phyloP scores from a whole-genome alignment of 2,113 vertebrate genomes.

The Galemys pyrenaicus region DNA sequence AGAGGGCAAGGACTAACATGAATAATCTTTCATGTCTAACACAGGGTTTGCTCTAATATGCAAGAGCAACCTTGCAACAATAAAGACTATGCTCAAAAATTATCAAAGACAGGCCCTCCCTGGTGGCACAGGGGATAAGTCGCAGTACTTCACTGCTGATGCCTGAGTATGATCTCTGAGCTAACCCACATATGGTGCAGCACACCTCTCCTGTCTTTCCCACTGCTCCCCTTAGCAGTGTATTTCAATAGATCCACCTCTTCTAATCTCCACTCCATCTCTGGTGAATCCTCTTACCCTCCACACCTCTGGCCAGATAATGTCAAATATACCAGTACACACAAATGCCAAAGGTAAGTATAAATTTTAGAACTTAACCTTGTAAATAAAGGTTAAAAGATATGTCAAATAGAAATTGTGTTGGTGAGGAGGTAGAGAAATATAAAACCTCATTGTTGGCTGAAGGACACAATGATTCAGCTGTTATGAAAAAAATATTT shows the following conservation, averaged over 20 bases:
- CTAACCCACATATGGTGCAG: too few species aligned
- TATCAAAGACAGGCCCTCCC: background rate
- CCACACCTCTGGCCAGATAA: background rate
- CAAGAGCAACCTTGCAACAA: constrained; percentile 3
- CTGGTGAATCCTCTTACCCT: too few species aligned
- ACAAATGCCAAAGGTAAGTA: background rate
- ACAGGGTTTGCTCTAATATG: background rate
- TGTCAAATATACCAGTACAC: background rate
- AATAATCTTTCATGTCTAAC: background rate
- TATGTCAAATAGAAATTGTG: background rate
- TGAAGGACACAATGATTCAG: background rate
- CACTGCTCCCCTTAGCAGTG: too few species aligned
- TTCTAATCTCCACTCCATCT: too few species aligned
- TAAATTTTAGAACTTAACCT: constrained; percentile 42
- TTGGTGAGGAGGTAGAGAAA: background rate
- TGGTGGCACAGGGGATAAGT: too few species aligned
- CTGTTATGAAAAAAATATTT: background rate
- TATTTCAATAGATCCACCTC: too few species aligned
- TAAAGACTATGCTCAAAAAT: background rate
- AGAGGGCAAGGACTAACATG: background rate
- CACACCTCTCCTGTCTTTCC: too few species aligned
- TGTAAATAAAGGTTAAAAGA: constrained; percentile 22
- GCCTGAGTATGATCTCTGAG: too few species aligned
- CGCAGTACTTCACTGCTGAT: too few species aligned
- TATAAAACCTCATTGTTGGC: background rate